Percentiles rank a stretch among this genome's conserved stretches.
Conservation (phyloP, 2,888 invertebrate genomes). For the Dryococelus australis region DNA sequence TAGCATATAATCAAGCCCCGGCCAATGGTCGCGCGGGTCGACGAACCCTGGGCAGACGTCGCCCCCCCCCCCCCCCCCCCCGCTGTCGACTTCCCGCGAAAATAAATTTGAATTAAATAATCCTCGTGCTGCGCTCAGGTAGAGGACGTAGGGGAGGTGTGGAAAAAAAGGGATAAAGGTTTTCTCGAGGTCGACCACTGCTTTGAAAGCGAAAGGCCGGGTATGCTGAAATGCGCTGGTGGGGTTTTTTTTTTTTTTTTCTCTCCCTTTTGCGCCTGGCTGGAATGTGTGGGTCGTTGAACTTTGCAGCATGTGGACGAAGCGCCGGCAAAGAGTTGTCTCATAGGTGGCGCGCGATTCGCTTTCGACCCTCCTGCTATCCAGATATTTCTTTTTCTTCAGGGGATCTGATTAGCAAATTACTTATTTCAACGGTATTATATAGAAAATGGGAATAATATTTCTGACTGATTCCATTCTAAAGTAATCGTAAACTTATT, state of each 20-base stretch:
- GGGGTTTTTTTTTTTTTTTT: neutral
- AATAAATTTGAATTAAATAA: constrained; percentile 16
- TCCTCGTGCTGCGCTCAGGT: neutral
- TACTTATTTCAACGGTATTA: too few relatives aligned
- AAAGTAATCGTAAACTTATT: too few relatives aligned
- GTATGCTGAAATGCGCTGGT: neutral
- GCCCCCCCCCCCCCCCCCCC: neutral
- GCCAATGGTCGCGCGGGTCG: neutral
- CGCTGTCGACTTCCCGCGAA: neutral
- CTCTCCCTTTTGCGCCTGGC: neutral
- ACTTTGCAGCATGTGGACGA: neutral
- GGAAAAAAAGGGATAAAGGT: neutral
- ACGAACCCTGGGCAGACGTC: neutral
- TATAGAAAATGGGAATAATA: too few relatives aligned
- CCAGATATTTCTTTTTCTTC: too few relatives aligned
- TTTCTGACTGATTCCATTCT: too few relatives aligned
- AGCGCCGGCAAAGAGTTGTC: neutral
- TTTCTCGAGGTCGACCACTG: neutral
- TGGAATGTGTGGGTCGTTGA: neutral
- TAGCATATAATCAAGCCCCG: neutral
- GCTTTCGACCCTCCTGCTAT: too few relatives aligned
- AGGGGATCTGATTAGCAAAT: too few relatives aligned
- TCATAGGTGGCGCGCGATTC: neutral
- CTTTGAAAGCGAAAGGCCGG: neutral
- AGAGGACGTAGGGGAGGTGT: neutral